These are phyloP conservation scores for Torymus auratus DNA, from an alignment of 2,888 invertebrate genomes.

Conservation along the genomic window DNA sequence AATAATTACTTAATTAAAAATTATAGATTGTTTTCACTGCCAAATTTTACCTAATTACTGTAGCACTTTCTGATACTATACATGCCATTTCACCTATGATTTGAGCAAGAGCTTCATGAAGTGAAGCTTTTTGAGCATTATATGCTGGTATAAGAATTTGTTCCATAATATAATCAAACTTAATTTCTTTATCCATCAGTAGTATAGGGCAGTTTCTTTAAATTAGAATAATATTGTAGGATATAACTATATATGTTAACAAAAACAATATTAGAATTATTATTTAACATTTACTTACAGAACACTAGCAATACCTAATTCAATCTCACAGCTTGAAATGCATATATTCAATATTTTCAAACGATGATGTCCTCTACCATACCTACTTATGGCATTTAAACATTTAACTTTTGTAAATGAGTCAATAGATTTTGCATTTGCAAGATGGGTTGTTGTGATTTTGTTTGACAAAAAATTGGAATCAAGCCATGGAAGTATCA, in stretches of 20 bases:
- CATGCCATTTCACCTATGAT: conserved; percentile 70
- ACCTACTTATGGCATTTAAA: conserved; percentile 66
- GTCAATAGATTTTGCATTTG: conserved; percentile 67
- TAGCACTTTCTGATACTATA: conserved; percentile 66
- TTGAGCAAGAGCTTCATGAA: conserved; percentile 66
- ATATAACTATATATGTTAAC: neutral
- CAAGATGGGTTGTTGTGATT: conserved; percentile 61
- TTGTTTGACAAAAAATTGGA: conserved; percentile 57
- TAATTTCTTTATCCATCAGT: conserved; percentile 60
- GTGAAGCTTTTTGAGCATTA: conserved; percentile 60
- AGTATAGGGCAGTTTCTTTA: conserved; percentile 63
- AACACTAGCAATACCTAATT: conserved; percentile 66
- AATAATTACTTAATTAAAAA: conserved; percentile 10
- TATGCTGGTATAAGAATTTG: conserved; percentile 68
- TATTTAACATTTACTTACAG: conserved; percentile 64
- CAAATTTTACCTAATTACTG: conserved; percentile 64
- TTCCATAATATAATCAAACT: conserved; percentile 65
- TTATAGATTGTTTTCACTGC: neutral
- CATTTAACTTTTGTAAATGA: conserved; percentile 66
- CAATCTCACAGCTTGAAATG: conserved; percentile 62
- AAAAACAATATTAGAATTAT: conserved; percentile 11
- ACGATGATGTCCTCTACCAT: conserved; percentile 64
- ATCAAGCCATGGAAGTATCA: conserved; percentile 67
- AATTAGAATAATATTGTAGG: conserved; percentile 29
- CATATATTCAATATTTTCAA: conserved; percentile 67